Evolutionary conservation across 2,888 invertebrate species (phyloP).

Genomic region (Glomeris marginata): DNA sequence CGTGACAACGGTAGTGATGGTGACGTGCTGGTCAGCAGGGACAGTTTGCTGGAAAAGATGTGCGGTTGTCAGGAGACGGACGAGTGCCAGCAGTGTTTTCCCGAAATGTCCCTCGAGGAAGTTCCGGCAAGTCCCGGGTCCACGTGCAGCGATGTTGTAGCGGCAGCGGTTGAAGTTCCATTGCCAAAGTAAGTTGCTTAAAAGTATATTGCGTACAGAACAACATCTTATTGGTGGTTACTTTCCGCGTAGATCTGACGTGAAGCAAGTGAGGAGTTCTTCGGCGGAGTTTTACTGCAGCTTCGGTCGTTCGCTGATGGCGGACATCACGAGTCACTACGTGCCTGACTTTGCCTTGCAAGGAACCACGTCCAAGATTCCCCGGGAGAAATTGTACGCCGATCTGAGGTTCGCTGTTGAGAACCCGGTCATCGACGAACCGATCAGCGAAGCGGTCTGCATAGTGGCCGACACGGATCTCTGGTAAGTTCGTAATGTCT

Average conservation of each 20-base stretch:
- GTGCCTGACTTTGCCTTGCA: constrained; percentile 32
- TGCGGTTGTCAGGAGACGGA: too few species aligned
- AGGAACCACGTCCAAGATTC: constrained; percentile 28
- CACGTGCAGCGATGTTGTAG: constrained; percentile 4
- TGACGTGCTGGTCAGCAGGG: neutral
- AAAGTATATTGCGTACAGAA: neutral
- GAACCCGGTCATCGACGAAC: constrained; percentile 41
- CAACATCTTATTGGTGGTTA: neutral
- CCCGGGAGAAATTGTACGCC: constrained; percentile 22
- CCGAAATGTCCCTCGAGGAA: too few species aligned
- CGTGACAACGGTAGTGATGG: too few species aligned
- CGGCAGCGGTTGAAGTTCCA: constrained; percentile 20
- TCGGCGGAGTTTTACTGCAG: constrained; percentile 23
- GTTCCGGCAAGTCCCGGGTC: too few species aligned
- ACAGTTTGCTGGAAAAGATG: constrained; percentile 7
- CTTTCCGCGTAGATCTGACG: constrained; percentile 8
- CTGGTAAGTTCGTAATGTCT: constrained; percentile 42
- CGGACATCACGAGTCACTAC: constrained; percentile 28
- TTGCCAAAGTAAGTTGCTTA: constrained; percentile 24
- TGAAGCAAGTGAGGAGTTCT: constrained; percentile 10
- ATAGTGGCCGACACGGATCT: constrained; percentile 64
- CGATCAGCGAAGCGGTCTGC: constrained; percentile 59
- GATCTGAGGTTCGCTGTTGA: constrained; percentile 25
- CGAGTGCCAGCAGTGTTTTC: too few species aligned
- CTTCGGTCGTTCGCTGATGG: constrained; percentile 31